Evolutionary conservation across 2,888 invertebrate species (phyloP), one percentile per base, ranked within the genome.

Genomic region (Argyra leucocephala): DNA sequence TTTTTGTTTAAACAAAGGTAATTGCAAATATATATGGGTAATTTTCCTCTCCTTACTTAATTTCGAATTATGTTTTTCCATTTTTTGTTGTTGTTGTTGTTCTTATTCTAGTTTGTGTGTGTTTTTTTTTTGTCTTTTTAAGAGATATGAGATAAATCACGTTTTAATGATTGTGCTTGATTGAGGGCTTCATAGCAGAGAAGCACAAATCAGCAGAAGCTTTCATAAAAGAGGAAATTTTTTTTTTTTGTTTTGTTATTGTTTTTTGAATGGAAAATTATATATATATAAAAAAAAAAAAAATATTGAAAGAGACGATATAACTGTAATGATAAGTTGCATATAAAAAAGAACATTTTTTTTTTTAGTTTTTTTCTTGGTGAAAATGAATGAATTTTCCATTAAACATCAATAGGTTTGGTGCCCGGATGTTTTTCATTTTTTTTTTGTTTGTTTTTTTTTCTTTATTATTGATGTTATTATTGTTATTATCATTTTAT

Each of bases 141-240:
- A 48, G 18, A 5, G 48, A 48, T 48, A 48, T 48, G 48, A 48
- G 48, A 48, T 48, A 48, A 48, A 48, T 48, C 48, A 48, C 48
- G 48, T 48, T 48, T 48, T 48, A 48, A 48, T 48, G 48, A 48
- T 48, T 48, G 48, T 48, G n/a, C 48, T 48, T 48, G 48, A 48
- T 48, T 48, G 48, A 48, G 48, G 48, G 15, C 48, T n/a, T 48
- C 48, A 48, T 15, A 48, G 48, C 6, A n/a, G 31, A n/a, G n/a
- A n/a, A n/a, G n/a, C n/a, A 10, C 31, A 48, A 48, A 48, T 48
- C 48, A 48, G 18, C n/a, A 48, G 48, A 48, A 48, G n/a, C n/a
- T 48, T 48, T 48, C 48, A 48, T 48, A 12, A 48, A 18, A 48
- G 48, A 1, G n/a, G n/a, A n/a, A n/a, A n/a, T n/a, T n/a, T n/a